A percentile compares a stretch with the other conserved stretches of the same genome.
phyloP scores from a whole-genome alignment of 2,113 vertebrate genomes.

The Origma solitaria region DNA sequence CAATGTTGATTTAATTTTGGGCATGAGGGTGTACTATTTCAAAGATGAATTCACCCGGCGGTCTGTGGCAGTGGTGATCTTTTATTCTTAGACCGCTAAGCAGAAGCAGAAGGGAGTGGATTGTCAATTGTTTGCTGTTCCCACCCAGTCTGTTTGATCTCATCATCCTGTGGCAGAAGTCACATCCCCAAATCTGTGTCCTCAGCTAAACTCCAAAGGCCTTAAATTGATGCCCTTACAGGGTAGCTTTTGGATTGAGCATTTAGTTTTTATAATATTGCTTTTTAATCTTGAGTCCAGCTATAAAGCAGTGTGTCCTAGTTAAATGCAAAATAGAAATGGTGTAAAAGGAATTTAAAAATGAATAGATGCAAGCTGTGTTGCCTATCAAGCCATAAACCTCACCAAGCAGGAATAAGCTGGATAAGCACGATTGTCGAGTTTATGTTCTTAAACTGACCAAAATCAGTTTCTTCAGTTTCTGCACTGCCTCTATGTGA shows the following conservation, averaged over 20 bases:
- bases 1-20: constrained; percentile 33
- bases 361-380: neutral
- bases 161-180: neutral
- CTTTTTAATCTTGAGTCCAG: neutral
- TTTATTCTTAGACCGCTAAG: neutral
- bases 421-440: neutral
- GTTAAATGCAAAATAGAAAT: neutral
- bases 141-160: constrained; percentile 28
- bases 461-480: neutral
- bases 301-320: neutral
- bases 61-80: neutral
- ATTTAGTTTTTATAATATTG: neutral
- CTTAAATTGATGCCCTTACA: neutral
- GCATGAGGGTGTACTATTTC: neutral
- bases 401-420: neutral
- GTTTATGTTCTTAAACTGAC: neutral
- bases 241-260: neutral
- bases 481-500: neutral
- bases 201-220: neutral
- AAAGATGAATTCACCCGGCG: neutral
- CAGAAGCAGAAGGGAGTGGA: constrained; percentile 28
- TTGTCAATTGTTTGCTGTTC: constrained; percentile 5
- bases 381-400: neutral
- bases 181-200: neutral
- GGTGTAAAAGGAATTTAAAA: neutral